Conservation (phyloP, 1,140 invertebrate genomes). For the Wiebesia pumilae region DNA sequence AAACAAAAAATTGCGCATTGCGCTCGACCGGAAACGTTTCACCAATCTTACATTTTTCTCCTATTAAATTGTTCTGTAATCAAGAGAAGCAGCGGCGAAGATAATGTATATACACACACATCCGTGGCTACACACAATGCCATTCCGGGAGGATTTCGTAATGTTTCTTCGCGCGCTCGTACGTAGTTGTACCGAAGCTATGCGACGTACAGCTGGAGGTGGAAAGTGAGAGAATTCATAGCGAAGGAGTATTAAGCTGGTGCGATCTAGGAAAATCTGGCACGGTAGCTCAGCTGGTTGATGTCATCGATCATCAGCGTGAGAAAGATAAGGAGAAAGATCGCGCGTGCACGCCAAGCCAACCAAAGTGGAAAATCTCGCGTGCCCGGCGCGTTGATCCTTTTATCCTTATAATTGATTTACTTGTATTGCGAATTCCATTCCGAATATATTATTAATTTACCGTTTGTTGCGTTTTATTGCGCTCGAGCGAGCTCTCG, state of each 20-base stretch:
- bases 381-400: neutral
- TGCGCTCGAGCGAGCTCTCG: too few species aligned
- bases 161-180: neutral
- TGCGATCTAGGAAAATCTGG: neutral
- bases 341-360: too few species aligned
- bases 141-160: conserved; percentile 13
- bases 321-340: conserved; percentile 41
- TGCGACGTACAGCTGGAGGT: neutral
- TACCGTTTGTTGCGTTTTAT: neutral
- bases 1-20: neutral
- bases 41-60: neutral
- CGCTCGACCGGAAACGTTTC: neutral
- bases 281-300: neutral
- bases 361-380: neutral
- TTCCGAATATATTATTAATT: too few species aligned
- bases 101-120: conserved; percentile 23
- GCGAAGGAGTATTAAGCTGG: neutral
- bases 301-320: conserved; percentile 45
- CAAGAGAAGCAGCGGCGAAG: neutral
- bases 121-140: too few species aligned
- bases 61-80: too few species aligned
- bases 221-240: conserved; percentile 30
- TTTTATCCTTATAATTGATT: neutral
- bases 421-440: neutral
- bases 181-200: too few species aligned